Conservation (phyloP, 2,113 vertebrate species). For the Hirundichthys speculiger region DNA sequence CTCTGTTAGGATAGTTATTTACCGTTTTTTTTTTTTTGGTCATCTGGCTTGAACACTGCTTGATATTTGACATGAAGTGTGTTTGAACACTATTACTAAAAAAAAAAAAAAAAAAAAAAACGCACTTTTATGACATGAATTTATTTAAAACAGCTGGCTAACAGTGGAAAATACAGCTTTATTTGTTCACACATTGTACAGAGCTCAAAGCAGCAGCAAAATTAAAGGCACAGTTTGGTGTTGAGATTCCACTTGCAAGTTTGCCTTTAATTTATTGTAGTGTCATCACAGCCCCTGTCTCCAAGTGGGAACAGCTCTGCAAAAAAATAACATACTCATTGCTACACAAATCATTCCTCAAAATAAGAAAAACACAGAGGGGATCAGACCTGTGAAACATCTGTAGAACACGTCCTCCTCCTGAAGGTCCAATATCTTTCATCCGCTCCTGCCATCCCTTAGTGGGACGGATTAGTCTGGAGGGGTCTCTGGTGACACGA, state of each 20-base stretch:
- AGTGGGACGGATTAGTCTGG: conserved; percentile 78
- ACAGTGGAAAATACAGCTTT: background rate
- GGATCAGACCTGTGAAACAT: conserved; percentile 80
- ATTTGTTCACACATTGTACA: background rate
- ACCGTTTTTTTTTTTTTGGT: no score
- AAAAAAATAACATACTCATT: conserved; percentile 20
- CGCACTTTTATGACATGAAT: background rate
- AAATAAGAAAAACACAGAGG: background rate
- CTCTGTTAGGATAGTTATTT: no score
- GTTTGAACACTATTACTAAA: background rate
- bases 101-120: background rate
- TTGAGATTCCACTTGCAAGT: background rate
- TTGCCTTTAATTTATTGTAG: background rate
- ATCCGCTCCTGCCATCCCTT: conserved; percentile 82
- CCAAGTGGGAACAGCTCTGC: conserved; percentile 86
- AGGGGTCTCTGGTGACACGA: conserved; percentile 75
- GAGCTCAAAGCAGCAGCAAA: background rate
- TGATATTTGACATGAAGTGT: no score
- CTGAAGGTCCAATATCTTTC: conserved; percentile 69
- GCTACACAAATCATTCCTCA: background rate
- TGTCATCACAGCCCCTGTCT: conserved; percentile 81
- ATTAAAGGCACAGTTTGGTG: background rate
- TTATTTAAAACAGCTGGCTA: conserved; percentile 23
- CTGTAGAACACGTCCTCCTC: conserved; percentile 60
- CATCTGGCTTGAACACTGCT: no score